Percentiles rank a stretch among this genome's conserved stretches.
Conservation (phyloP, 2,888 invertebrate species). For the Dioctria rufipes region DNA sequence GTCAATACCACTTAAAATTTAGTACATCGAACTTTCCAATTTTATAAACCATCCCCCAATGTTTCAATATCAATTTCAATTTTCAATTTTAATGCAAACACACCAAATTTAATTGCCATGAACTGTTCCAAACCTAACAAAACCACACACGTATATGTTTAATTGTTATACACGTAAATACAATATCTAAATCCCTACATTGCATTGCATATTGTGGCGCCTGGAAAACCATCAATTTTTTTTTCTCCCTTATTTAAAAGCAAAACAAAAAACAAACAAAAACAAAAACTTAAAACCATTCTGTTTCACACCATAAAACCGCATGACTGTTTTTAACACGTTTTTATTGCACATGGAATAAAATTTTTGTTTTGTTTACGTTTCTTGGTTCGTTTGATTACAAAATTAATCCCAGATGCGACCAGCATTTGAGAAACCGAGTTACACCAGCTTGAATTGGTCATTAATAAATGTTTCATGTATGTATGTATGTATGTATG, state of each 20-base stretch:
- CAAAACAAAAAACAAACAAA: background rate
- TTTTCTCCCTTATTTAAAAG: background rate
- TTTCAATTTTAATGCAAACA: too few species aligned
- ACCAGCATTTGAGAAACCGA: conserved; percentile 8
- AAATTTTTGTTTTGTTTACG: conserved; percentile 23
- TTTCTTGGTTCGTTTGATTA: conserved; percentile 37
- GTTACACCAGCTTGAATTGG: too few species aligned
- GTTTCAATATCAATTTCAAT: too few species aligned
- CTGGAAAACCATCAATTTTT: conserved; percentile 58
- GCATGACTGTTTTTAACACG: conserved; percentile 46
- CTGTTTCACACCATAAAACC: conserved; percentile 31
- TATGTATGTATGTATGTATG: background rate
- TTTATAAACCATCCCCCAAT: too few species aligned
- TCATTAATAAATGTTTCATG: too few species aligned
- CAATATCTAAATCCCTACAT: too few species aligned
- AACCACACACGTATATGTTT: too few species aligned
- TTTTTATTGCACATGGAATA: conserved; percentile 39
- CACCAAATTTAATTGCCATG: too few species aligned
- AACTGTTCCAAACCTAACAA: too few species aligned
- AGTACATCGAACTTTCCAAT: too few species aligned
- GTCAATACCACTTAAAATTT: too few species aligned
- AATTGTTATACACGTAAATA: too few species aligned
- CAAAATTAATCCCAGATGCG: conserved; percentile 40
- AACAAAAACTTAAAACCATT: background rate
- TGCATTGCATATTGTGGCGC: conserved; percentile 56